These are phyloP conservation scores for Acleris emargana DNA, from an alignment of 2,888 invertebrate species.

Conservation along the genomic window DNA sequence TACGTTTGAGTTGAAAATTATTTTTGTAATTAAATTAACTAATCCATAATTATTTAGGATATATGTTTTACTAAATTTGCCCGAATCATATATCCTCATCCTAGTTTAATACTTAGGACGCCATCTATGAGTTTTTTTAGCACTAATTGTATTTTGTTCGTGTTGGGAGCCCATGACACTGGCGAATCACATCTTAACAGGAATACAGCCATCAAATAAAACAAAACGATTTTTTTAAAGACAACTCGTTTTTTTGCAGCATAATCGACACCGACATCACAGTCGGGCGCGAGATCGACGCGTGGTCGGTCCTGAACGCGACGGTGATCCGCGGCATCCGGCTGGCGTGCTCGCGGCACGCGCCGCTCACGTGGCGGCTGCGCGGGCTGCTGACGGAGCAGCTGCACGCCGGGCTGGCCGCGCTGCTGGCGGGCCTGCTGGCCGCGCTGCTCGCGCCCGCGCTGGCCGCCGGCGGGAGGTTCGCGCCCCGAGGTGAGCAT, in stretches of 20 bases:
- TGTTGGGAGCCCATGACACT: too few relatives aligned
- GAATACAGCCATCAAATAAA: too few relatives aligned
- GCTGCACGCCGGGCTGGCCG: conserved; percentile 70
- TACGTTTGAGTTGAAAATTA: too few relatives aligned
- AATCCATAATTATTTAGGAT: too few relatives aligned
- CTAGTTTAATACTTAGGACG: too few relatives aligned
- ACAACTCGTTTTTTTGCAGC: conserved; percentile 54
- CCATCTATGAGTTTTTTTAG: too few relatives aligned
- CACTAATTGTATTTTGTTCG: too few relatives aligned
- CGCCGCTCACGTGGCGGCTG: conserved; percentile 51
- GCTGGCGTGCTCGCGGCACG: conserved; percentile 33
- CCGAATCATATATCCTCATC: too few relatives aligned
- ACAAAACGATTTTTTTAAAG: neutral
- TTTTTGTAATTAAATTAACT: too few relatives aligned
- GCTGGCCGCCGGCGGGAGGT: conserved; percentile 37
- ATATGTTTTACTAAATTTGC: too few relatives aligned
- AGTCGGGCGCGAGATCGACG: conserved; percentile 73
- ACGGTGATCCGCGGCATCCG: conserved; percentile 66
- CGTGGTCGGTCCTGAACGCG: conserved; percentile 72
- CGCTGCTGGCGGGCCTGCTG: conserved; percentile 59
- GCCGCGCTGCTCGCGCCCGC: conserved; percentile 43
- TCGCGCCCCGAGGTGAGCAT: conserved; percentile 24
- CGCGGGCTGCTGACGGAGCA: conserved; percentile 42
- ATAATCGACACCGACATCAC: conserved; percentile 90
- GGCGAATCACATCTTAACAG: too few relatives aligned